Evolutionary conservation across 1,140 invertebrate species (phyloP), one percentile per base, ranked within the genome.

Genomic region (Oreohelix idahoensis): DNA sequence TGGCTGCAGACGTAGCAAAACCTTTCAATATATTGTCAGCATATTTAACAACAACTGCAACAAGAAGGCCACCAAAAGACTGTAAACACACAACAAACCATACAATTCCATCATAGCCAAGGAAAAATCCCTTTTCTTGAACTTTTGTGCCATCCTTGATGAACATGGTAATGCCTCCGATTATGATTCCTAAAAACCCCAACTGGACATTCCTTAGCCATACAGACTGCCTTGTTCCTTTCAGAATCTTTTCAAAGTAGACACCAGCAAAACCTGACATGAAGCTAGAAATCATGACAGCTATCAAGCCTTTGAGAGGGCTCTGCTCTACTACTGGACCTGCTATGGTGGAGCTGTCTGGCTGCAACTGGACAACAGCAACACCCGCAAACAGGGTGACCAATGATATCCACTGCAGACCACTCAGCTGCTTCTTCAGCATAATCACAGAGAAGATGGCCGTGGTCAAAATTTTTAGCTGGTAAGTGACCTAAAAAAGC

Each of bases 241-340:
- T 99, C 0, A 99, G 93, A 87, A 99, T 98, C 94, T 99, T 99
- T 92, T 99, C 98, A 93, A 99, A 99, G 92, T 98, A 99, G 85
- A 99, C 97, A 51, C 98, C 98, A 23, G 98, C 97, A 93, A 99
- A 99, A 11, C 98, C 98, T 36, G 98, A 99, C 49, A 99, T 93
- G 84, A 97, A 95, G 91, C 97, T 99, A 8, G 98, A 98, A 29
- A 95, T 94, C 15, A 99, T 90, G 10, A 98, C 98, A 17, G 98
- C 96, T 73, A 95, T 90, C 89, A 99, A 96, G 4, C 98, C 98
- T 51, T 98, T 87, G 42, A 97, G 89, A 38, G 95, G 95, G 85
- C 96, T 87, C 82, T 91, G 88, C 73, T 87, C 85, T n/a, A 75
- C 77, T 29, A 78, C 78, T 20, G 38, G 51, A 35, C 23, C 45